These are phyloP conservation scores for Lepilemur ruficaudatus DNA, from an alignment of 2,797 vertebrate species.

Conservation along the genomic window DNA sequence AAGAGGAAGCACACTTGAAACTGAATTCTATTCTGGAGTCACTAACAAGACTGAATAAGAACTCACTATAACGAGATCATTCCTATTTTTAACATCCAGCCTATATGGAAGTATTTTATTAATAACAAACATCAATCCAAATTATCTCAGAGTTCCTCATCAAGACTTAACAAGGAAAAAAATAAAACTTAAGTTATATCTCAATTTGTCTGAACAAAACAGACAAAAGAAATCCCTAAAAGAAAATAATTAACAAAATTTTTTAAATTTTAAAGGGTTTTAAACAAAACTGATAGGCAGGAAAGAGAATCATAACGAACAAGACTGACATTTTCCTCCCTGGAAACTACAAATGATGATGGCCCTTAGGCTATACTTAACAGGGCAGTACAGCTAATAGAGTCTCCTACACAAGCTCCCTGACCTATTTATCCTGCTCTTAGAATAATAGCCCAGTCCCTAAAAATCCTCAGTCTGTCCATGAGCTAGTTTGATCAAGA, in stretches of 20 bases:
- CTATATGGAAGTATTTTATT: slow-evolving; percentile 65
- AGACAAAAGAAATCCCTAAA: not conserved
- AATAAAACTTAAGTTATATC: not conserved
- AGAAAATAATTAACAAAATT: slow-evolving; percentile 55
- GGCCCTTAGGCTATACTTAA: slow-evolving; percentile 23
- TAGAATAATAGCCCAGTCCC: not conserved
- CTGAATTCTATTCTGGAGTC: slow-evolving; percentile 60
- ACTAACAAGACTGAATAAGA: slow-evolving; percentile 70
- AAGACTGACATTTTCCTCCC: slow-evolving; percentile 54
- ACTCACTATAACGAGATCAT: slow-evolving; percentile 67
- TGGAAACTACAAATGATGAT: slow-evolving; percentile 40
- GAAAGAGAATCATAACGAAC: slow-evolving; percentile 60
- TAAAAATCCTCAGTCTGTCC: not conserved
- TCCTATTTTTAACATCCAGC: slow-evolving; percentile 75
- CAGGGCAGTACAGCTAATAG: not conserved
- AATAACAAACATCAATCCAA: slow-evolving; percentile 68
- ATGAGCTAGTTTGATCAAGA: not conserved
- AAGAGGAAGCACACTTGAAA: not conserved
- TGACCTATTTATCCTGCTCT: slow-evolving; percentile 30
- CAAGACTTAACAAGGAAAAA: slow-evolving; percentile 23
- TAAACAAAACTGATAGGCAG: slow-evolving; percentile 58
- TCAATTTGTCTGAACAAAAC: slow-evolving; percentile 45
- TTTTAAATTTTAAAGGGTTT: not conserved
- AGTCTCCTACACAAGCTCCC: not conserved
- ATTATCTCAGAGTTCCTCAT: slow-evolving; percentile 52